These are phyloP conservation scores for Gymnobelideus leadbeateri DNA, from an alignment of 2,113 vertebrate genomes.

Conservation along the genomic window DNA sequence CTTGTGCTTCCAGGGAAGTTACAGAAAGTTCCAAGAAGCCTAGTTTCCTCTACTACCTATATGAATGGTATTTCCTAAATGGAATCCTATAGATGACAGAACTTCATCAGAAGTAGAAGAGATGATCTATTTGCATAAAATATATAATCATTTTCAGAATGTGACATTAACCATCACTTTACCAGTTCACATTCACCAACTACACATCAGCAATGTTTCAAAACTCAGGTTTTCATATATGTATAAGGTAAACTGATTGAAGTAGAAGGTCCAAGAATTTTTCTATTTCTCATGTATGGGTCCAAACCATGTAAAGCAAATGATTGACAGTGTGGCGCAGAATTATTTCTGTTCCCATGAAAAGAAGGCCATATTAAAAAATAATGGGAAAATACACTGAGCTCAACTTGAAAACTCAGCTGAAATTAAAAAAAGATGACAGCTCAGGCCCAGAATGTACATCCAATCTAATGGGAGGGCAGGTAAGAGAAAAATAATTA, in stretches of 20 bases:
- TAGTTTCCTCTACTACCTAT: conserved; percentile 47
- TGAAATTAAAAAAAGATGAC: conserved; percentile 73
- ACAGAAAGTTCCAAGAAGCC: conserved; percentile 39
- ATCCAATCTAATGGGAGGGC: conserved; percentile 62
- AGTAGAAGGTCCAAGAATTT: conserved; percentile 30
- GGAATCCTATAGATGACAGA: conserved; percentile 31
- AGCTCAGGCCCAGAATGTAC: conserved; percentile 65
- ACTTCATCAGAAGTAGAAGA: conserved; percentile 64
- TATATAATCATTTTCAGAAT: conserved; percentile 60
- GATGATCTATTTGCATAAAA: conserved; percentile 65
- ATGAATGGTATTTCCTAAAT: conserved; percentile 48
- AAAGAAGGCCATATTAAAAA: conserved; percentile 70
- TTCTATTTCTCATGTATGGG: conserved; percentile 27
- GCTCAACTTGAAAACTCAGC: conserved; percentile 63
- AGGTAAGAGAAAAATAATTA: conserved; percentile 76
- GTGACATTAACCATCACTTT: conserved; percentile 40
- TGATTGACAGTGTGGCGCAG: conserved; percentile 64
- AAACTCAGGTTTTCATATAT: conserved; percentile 24
- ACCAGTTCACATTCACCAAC: conserved; percentile 64
- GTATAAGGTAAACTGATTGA: conserved; percentile 42
- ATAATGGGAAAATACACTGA: conserved; percentile 76
- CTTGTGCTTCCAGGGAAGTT: conserved; percentile 31
- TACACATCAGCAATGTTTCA: conserved; percentile 46
- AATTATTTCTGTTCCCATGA: conserved; percentile 64
- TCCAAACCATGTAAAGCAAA: conserved; percentile 46